phyloP scores from a whole-genome alignment of 2,888 invertebrate species.

The Drosophila anomelani region DNA sequence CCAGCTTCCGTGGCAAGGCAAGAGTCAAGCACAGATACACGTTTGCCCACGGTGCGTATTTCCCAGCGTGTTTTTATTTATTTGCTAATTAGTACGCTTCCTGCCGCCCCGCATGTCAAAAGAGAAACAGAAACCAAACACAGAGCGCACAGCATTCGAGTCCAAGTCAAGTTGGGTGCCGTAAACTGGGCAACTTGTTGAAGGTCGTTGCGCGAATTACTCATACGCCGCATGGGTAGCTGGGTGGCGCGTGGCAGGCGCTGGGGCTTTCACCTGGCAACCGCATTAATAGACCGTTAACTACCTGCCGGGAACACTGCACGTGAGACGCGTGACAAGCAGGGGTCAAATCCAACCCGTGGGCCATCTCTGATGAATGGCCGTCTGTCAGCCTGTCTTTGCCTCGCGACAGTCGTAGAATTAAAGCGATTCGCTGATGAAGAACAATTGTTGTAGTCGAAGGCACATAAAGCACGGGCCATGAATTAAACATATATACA shows the following conservation, averaged over 20 bases:
- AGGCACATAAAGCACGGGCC: background rate
- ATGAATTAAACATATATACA: slow-evolving; percentile 4
- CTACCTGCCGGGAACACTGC: slow-evolving; percentile 43
- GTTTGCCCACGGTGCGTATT: slow-evolving; percentile 54
- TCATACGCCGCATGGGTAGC: slow-evolving; percentile 53
- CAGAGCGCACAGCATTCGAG: slow-evolving; percentile 3
- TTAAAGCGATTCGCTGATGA: slow-evolving; percentile 10
- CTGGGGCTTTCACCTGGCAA: slow-evolving; percentile 50
- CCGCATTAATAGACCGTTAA: slow-evolving; percentile 75
- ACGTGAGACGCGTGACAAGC: slow-evolving; percentile 61
- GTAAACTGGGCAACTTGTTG: slow-evolving; percentile 71
- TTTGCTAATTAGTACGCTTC: slow-evolving; percentile 76
- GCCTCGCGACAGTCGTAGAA: slow-evolving; percentile 13
- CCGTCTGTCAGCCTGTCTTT: slow-evolving; percentile 6
- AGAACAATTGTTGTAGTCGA: slow-evolving; percentile 1
- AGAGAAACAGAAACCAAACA: slow-evolving; percentile 15
- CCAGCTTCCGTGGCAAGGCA: slow-evolving; percentile 7
- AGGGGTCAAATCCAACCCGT: slow-evolving; percentile 8
- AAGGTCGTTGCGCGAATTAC: slow-evolving; percentile 65
- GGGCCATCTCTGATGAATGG: slow-evolving; percentile 10
- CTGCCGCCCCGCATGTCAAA: slow-evolving; percentile 31
- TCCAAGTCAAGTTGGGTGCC: slow-evolving; percentile 24
- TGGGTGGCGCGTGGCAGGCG: slow-evolving; percentile 5
- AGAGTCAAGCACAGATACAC: slow-evolving; percentile 3
- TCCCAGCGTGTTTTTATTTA: slow-evolving; percentile 65